These are phyloP conservation scores for Terrapene triunguis DNA, from an alignment of 2,113 vertebrate genomes.

Conservation along the genomic window DNA sequence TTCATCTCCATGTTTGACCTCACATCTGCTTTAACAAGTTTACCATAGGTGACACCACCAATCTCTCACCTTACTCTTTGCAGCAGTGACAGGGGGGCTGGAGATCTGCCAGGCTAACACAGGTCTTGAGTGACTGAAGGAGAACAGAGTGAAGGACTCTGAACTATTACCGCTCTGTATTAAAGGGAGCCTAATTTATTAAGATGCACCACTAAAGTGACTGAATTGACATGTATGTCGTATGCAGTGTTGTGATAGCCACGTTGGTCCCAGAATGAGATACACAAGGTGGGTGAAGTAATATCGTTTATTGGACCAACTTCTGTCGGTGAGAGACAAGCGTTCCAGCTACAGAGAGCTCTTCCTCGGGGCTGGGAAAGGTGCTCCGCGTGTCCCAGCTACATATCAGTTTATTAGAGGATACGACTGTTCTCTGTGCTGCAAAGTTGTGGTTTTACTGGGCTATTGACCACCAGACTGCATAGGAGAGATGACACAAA, in stretches of 20 bases:
- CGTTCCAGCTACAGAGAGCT: background rate
- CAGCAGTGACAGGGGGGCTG: rapidly evolving
- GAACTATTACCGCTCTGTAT: background rate
- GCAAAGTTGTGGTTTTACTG: background rate
- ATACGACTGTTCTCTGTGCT: background rate
- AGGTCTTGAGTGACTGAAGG: background rate
- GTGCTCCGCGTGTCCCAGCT: background rate
- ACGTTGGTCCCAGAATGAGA: background rate
- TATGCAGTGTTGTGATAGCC: background rate
- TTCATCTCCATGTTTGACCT: background rate
- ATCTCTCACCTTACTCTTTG: background rate
- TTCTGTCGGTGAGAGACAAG: background rate
- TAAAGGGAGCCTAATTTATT: rapidly evolving
- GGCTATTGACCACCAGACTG: background rate
- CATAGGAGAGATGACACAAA: background rate
- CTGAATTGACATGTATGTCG: background rate
- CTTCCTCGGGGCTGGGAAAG: no score
- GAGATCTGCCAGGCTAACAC: rapidly evolving
- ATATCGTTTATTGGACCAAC: background rate
- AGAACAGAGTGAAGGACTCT: background rate
- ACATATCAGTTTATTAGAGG: background rate
- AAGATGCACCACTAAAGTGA: background rate
- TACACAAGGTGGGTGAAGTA: background rate
- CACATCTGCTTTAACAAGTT: background rate
- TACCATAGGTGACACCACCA: rapidly evolving